Conservation (phyloP, 2,888 invertebrate genomes). For the Pandemis heparana region DNA sequence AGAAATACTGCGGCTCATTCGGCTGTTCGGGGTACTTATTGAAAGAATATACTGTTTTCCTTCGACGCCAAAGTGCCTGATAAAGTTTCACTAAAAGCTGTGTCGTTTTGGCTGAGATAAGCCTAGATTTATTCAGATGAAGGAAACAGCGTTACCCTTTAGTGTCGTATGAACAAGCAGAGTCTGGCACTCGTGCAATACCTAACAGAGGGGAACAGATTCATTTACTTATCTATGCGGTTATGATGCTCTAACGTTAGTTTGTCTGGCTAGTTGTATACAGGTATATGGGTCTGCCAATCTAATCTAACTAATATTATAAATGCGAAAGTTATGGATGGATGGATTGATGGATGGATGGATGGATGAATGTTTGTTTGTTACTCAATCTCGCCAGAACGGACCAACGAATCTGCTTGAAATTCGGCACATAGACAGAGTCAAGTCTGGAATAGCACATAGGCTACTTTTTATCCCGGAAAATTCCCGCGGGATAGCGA, state of each 20-base stretch:
- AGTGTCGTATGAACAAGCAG: not conserved
- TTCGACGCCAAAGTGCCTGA: not conserved
- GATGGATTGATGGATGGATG: too few relatives aligned
- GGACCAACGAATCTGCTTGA: too few relatives aligned
- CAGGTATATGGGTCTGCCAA: not conserved
- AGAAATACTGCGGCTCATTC: not conserved
- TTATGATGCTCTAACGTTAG: not conserved
- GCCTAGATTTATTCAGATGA: constrained; percentile 7
- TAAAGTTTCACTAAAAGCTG: constrained; percentile 4
- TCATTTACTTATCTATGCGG: not conserved
- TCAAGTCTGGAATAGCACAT: too few relatives aligned
- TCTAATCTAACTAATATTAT: too few relatives aligned
- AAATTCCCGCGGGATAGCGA: too few relatives aligned
- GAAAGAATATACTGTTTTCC: constrained; percentile 6
- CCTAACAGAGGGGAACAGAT: not conserved
- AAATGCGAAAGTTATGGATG: too few relatives aligned
- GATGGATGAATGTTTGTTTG: too few relatives aligned
- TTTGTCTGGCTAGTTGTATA: not conserved
- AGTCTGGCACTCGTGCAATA: not conserved
- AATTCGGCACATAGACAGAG: too few relatives aligned
- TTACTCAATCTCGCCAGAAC: too few relatives aligned
- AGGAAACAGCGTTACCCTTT: not conserved
- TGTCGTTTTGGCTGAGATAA: not conserved
- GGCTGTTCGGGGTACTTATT: not conserved
- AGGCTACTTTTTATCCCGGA: too few relatives aligned